These are phyloP conservation scores for Ligdia adustata DNA, from an alignment of 2,888 invertebrate genomes.

Conservation along the genomic window DNA sequence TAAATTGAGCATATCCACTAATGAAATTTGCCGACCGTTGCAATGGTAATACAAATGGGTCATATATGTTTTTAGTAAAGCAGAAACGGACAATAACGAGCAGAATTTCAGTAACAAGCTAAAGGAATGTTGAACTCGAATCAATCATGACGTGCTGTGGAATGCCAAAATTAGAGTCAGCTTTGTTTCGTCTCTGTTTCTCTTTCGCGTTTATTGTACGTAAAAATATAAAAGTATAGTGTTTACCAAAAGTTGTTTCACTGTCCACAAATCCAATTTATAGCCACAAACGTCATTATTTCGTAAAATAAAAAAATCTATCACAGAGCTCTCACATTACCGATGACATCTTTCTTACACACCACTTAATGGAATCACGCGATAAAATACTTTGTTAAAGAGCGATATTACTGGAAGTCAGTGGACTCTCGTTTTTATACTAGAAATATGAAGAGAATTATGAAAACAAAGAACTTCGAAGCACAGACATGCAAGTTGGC, in stretches of 20 bases:
- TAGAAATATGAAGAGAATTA: slow-evolving; percentile 58
- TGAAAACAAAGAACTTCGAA: slow-evolving; percentile 81
- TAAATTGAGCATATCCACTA: slow-evolving; percentile 6
- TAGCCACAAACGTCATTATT: slow-evolving; percentile 71
- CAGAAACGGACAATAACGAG: slow-evolving; percentile 17
- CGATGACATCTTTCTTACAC: slow-evolving; percentile 77
- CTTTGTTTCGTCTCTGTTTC: slow-evolving; percentile 54
- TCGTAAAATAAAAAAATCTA: slow-evolving; percentile 71
- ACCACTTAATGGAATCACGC: slow-evolving; percentile 54
- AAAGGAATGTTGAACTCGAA: slow-evolving; percentile 59
- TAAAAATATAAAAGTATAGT: slow-evolving; percentile 19
- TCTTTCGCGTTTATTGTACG: slow-evolving; percentile 2
- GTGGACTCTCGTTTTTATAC: slow-evolving; percentile 51
- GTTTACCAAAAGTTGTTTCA: slow-evolving; percentile 67
- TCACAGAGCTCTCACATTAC: slow-evolving; percentile 81
- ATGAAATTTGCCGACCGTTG: not conserved
- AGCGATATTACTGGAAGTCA: slow-evolving; percentile 47
- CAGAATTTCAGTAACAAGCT: slow-evolving; percentile 40
- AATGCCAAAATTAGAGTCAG: slow-evolving; percentile 81
- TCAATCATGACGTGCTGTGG: slow-evolving; percentile 73
- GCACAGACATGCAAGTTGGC: slow-evolving; percentile 85
- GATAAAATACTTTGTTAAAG: slow-evolving; percentile 47
- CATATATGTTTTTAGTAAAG: slow-evolving; percentile 1
- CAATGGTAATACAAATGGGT: not conserved
- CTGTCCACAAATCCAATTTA: slow-evolving; percentile 59